A percentile compares a stretch with the other conserved stretches of the same genome.
These are phyloP conservation scores for Koerneria pararmatus DNA, from an alignment of 2,888 invertebrate species.

Conservation along the genomic window DNA sequence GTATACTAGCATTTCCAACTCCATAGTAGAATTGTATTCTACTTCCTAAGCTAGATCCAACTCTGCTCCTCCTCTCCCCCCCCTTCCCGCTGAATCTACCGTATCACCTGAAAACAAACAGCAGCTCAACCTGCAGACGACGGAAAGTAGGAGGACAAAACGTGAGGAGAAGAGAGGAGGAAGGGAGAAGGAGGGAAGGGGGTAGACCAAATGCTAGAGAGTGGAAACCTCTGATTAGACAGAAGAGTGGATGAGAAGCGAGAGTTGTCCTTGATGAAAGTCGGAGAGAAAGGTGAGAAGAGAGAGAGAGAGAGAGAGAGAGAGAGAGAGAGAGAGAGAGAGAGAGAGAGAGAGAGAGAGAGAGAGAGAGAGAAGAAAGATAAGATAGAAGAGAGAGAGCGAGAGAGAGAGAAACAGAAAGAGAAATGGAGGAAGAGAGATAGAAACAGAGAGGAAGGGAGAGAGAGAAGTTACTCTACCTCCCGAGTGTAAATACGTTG, in stretches of 20 bases:
- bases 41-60: not conserved
- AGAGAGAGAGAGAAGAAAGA: slow-evolving; percentile 15
- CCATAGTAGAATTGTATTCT: not conserved
- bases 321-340: not conserved
- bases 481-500: no score
- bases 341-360: no score
- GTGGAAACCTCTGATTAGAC: no score
- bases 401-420: not conserved
- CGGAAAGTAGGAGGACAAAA: no score
- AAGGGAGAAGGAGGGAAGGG: not conserved
- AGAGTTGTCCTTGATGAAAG: no score
- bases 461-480: not conserved
- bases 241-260: no score
- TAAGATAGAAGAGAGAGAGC: not conserved
- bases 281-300: no score
- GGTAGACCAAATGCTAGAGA: no score
- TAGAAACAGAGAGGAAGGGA: not conserved
- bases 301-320: not conserved
- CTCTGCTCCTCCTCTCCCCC: slow-evolving; percentile 6
- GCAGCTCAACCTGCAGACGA: no score
- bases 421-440: not conserved
- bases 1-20: not conserved
- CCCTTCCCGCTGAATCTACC: not conserved
- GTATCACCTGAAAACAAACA: no score
- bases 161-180: not conserved